These are phyloP conservation scores for Neodon shergylaensis DNA, from an alignment of 2,113 vertebrate species.

Conservation along the genomic window DNA sequence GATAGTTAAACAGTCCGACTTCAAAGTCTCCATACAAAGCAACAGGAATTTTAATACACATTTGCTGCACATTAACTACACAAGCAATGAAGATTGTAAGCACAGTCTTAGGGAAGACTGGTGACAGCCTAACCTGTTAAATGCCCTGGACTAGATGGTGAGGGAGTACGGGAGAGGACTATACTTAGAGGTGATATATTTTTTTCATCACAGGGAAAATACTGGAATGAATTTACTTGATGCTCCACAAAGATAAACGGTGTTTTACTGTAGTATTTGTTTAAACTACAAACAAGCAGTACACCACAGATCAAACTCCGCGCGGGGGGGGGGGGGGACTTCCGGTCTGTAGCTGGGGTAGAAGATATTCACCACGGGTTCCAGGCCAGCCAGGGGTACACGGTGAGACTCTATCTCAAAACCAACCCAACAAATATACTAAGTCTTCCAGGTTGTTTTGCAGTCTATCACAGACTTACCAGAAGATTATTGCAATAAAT, in stretches of 20 bases:
- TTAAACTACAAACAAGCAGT: not conserved
- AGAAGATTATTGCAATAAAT: not conserved
- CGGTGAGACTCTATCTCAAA: not conserved
- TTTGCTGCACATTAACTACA: not conserved
- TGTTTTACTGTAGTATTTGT: not conserved
- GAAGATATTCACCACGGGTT: not conserved
- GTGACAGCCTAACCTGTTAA: not conserved
- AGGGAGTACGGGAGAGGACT: not conserved
- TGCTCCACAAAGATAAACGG: not conserved
- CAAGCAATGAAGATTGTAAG: not conserved
- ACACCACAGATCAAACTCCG: not conserved
- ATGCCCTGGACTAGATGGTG: not conserved
- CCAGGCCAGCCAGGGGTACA: not conserved
- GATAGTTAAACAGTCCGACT: not conserved
- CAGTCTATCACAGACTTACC: not conserved
- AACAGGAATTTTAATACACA: not conserved
- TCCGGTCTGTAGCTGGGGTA: not conserved
- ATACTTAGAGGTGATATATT: not conserved
- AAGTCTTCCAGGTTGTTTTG: not conserved
- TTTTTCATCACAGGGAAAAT: not conserved
- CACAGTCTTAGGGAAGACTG: not conserved
- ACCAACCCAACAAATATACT: not conserved
- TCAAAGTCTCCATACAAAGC: not conserved
- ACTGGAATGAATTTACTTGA: not conserved
- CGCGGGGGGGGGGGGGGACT: not conserved